Evolutionary conservation across 2,113 vertebrate genomes (phyloP), one percentile per base, ranked within the genome.

Genomic region (Lophochroa leadbeateri): DNA sequence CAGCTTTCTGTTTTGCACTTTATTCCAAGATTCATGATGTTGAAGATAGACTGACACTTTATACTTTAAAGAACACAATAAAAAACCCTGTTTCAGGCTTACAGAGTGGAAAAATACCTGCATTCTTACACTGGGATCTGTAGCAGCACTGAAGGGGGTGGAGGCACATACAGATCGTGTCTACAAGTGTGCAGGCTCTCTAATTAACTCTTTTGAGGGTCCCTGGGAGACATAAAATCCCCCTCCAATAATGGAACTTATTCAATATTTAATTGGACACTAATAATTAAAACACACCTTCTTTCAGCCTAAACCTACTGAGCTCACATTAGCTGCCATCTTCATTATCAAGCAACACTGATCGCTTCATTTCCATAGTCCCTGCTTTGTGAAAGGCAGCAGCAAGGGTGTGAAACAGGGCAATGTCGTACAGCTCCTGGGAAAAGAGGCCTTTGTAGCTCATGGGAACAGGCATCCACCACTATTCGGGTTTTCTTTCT

Each of bases 221-320:
- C 69, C 95, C 92, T 57, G 74, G 58, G 96, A 92, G 95, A 35
- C 81, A 79, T 5, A 79, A 93, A 92, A 71, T 93, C 96, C 90
- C 92, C 83, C 70, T 89, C 69, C 92, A 96, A 94, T 96, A 94
- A 94, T 74, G 86, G 82, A 92, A 90, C 67, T 82, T 91, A 92
- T 72, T 94, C 86, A 92, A 82, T 93, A 95, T 94, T 95, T 94
- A 97, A 97, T 96, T 94, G 94, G 92, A 94, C 88, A 79, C 94
- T 96, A 96, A 96, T 94, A 97, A 97, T 95, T 96, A 93, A 97
- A 96, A 93, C 79, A 96, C 68, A 96, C 69, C 57, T 95, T 74
- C 76, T 96, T 94, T 94, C 92, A 94, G 74, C 49, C 83, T 53
- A 72, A 65, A 82, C 70, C 86, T 61, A 84, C 69, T 13, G 41